phyloP scores from a whole-genome alignment of 1,140 invertebrate genomes.

The Geopemphigus sp. region DNA sequence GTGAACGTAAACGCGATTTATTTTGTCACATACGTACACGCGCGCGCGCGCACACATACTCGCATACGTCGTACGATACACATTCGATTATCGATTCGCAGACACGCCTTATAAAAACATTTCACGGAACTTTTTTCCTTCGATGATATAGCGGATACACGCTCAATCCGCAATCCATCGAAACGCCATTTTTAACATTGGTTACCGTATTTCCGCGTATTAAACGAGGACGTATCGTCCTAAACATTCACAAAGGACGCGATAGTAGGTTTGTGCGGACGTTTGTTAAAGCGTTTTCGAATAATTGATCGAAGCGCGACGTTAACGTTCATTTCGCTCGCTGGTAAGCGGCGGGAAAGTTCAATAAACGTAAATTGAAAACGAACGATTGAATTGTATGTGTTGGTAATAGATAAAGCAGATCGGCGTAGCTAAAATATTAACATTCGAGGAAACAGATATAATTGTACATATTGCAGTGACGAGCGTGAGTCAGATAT shows the following conservation, averaged over 20 bases:
- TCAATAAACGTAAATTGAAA: no score
- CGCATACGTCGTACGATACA: neutral
- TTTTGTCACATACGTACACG: no score
- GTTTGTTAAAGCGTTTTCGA: no score
- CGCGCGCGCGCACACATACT: neutral
- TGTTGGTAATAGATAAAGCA: neutral
- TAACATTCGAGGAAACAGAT: neutral
- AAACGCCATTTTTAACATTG: neutral
- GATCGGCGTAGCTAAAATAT: neutral
- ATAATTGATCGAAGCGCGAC: no score
- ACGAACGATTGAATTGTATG: no score
- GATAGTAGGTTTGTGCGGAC: no score
- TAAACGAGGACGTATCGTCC: no score
- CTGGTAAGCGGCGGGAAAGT: no score
- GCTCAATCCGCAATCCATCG: neutral
- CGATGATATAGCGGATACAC: neutral
- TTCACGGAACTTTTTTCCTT: neutral
- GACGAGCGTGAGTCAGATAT: neutral
- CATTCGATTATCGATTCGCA: neutral
- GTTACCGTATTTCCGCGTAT: neutral
- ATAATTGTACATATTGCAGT: no score
- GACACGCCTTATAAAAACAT: conserved; percentile 6
- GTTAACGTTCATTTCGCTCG: no score
- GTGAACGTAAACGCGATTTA: conserved; percentile 7
- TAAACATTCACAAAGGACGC: no score